Evolutionary conservation across 2,113 vertebrate genomes (phyloP).

Genomic region (Sturnus vulgaris): DNA sequence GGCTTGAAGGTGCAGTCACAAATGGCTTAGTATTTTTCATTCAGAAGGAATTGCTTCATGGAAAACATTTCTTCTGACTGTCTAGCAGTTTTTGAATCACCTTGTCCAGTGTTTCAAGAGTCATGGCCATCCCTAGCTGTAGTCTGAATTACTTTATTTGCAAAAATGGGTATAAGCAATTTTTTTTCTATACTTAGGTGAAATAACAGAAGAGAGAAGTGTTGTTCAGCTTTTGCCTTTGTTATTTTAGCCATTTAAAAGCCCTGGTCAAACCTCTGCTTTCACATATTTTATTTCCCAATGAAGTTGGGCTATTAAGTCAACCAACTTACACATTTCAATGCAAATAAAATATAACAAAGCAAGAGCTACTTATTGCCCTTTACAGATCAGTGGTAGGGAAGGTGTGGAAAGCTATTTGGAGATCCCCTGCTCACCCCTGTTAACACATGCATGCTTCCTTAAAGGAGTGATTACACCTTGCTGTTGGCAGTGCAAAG

Average conservation of each 20-base stretch:
- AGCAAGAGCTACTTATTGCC: background rate
- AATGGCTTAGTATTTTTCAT: background rate
- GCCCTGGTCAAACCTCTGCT: background rate
- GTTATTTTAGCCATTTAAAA: background rate
- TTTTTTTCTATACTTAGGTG: background rate
- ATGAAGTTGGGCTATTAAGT: background rate
- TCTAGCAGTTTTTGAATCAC: background rate
- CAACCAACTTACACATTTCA: background rate
- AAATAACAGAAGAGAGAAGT: background rate
- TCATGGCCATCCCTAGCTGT: background rate
- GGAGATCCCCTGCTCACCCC: background rate
- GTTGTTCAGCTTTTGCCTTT: background rate
- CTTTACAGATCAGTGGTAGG: background rate
- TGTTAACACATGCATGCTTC: slow-evolving; percentile 36
- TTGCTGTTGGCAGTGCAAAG: slow-evolving; percentile 38
- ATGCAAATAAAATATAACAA: background rate
- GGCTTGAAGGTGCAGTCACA: background rate
- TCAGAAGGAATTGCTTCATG: background rate
- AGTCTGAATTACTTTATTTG: background rate
- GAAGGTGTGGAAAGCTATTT: slow-evolving; percentile 20
- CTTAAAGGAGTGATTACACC: slow-evolving; percentile 47
- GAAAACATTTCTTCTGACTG: background rate
- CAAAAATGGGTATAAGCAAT: background rate
- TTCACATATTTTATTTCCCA: background rate
- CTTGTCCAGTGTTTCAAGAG: background rate